A percentile compares a stretch with the other conserved stretches of the same genome.
phyloP scores from a whole-genome alignment of 1,140 invertebrate genomes.

The Orchestia grillus region DNA sequence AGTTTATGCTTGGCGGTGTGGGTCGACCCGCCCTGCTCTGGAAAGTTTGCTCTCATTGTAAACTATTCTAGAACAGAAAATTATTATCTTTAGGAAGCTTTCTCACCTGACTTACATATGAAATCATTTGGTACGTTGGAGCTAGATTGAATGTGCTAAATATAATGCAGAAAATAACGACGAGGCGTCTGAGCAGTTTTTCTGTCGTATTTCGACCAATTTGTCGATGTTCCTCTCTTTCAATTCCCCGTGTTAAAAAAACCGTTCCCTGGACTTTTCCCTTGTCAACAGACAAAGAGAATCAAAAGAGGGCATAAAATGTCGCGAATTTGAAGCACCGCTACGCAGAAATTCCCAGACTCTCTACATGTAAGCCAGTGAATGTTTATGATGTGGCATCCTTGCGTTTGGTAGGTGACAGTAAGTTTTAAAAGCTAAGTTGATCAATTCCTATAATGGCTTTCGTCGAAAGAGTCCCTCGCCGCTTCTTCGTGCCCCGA shows the following conservation, averaged over 20 bases:
- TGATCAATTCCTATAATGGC: not conserved
- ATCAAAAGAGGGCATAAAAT: not conserved
- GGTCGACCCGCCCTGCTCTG: not conserved
- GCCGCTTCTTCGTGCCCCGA: not conserved
- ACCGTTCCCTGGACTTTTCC: not conserved
- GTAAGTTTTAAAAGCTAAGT: not conserved
- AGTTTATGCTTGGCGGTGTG: not conserved
- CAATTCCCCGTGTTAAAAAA: not conserved
- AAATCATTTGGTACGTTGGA: too few relatives aligned
- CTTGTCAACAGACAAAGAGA: not conserved
- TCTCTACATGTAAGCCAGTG: not conserved
- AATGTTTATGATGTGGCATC: not conserved
- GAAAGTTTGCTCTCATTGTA: not conserved
- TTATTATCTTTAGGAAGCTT: not conserved
- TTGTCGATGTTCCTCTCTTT: not conserved
- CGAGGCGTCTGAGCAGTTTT: too few relatives aligned
- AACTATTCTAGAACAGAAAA: not conserved
- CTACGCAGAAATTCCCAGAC: not conserved
- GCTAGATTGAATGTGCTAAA: too few relatives aligned
- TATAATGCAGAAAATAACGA: too few relatives aligned
- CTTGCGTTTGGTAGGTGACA: not conserved
- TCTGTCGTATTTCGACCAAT: too few relatives aligned
- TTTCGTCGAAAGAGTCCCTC: not conserved
- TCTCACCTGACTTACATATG: too few relatives aligned
- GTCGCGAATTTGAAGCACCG: not conserved